Evolutionary conservation across 2,888 invertebrate genomes (phyloP).

Genomic region (Seira sanloemensis): DNA sequence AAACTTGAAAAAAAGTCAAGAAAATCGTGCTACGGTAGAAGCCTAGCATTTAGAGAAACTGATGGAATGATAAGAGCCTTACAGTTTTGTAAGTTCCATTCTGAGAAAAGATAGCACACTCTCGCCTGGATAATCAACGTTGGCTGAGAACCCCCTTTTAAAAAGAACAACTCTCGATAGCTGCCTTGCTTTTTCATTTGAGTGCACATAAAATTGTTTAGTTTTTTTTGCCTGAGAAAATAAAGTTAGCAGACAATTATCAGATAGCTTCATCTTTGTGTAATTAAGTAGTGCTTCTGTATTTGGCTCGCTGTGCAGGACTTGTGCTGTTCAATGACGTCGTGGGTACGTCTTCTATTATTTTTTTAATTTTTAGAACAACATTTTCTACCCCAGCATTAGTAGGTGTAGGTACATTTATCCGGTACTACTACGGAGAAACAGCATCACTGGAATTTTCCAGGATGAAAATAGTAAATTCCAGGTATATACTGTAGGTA

Average conservation of each 20-base stretch:
- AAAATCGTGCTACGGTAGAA: background rate
- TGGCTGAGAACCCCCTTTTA: constrained; percentile 13
- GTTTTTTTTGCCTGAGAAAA: constrained; percentile 38
- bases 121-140: background rate
- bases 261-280: constrained; percentile 22
- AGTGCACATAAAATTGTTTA: constrained; percentile 21
- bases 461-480: background rate
- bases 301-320: background rate
- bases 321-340: background rate
- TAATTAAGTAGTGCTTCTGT: constrained; percentile 8
- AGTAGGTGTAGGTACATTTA: background rate
- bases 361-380: background rate
- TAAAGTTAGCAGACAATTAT: constrained; percentile 32
- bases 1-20: background rate
- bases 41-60: constrained; percentile 2
- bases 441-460: constrained; percentile 2
- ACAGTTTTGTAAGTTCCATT: background rate
- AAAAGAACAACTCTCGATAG: background rate
- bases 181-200: constrained; percentile 14
- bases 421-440: background rate
- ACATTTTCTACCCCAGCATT: background rate
- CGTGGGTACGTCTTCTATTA: background rate
- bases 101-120: background rate
- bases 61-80: constrained; percentile 9
- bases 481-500: background rate